phyloP scores from a whole-genome alignment of 2,797 vertebrate species.

The Betta splendens region DNA sequence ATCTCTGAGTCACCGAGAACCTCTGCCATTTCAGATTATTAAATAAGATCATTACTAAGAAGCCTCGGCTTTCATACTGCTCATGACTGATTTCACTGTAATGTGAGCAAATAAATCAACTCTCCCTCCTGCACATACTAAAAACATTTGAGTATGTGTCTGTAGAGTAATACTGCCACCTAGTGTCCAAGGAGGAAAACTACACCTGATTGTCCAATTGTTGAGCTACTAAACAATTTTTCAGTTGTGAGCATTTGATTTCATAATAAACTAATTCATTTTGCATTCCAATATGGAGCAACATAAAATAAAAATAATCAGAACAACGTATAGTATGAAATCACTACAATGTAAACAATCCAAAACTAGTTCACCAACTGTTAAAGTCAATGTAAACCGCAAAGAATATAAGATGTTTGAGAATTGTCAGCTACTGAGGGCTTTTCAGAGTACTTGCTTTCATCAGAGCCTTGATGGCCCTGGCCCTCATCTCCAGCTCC shows the following conservation, averaged over 20 bases:
- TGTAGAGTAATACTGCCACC: slow-evolving; percentile 66
- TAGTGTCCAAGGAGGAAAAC: slow-evolving; percentile 40
- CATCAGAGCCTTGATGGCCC: slow-evolving; percentile 98
- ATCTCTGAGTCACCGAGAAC: slow-evolving; percentile 5
- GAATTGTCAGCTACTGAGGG: slow-evolving; percentile 31
- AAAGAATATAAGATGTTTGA: slow-evolving; percentile 8
- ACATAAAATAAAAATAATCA: slow-evolving; percentile 1
- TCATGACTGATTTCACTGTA: slow-evolving; percentile 16
- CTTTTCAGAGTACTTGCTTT: slow-evolving; percentile 91
- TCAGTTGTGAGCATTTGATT: slow-evolving; percentile 12
- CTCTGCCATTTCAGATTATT: neutral
- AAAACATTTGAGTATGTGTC: neutral
- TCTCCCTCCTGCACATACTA: neutral
- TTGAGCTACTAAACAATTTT: neutral
- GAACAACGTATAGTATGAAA: neutral
- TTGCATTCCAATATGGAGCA: slow-evolving; percentile 53
- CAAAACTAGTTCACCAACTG: neutral
- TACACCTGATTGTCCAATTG: neutral
- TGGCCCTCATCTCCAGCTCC: slow-evolving; percentile 96
- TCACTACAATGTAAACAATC: neutral
- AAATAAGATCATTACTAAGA: slow-evolving; percentile 21
- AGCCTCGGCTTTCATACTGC: slow-evolving; percentile 11
- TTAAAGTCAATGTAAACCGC: neutral
- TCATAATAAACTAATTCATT: neutral
- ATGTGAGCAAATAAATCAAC: slow-evolving; percentile 28